Evolutionary conservation across 1,140 invertebrate species (phyloP), one percentile per base, ranked within the genome.

Genomic region (Cotesia glomerata): DNA sequence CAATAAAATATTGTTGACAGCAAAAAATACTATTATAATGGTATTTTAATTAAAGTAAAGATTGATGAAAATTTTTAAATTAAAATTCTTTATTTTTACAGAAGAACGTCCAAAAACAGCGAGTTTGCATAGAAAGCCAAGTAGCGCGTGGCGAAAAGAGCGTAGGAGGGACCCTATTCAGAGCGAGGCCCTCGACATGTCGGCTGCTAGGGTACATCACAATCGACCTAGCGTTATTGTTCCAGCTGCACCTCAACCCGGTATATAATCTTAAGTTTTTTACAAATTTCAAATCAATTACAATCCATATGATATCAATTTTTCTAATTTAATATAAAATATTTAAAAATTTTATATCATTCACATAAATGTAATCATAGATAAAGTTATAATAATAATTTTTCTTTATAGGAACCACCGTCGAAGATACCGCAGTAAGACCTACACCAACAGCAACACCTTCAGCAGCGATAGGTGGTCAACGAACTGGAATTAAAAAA

Each of bases 161-260:
- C 85, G 85, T 63, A 86, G 86, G 79, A 83, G 82, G 68, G 86
- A 87, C 69, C 86, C 86, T 8, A 87, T 87, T 67, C 86, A 87
- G 58, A 85, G 82, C 68, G 86, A 87, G 70, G 86, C 86, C 4
- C 76, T 87, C 52, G 86, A 87, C 68, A 87, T 87, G 86, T 85
- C 85, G 2, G 82, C 85, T 18, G 79, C 84, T 32, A 80, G 82
- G 75, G 76, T 81, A 18, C 80, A 77, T 73, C 82, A 86, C 75
- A 85, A 69, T 58, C 78, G 86, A 61, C 86, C 86, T 3, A 87
- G 86, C 64, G 85, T 87, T 45, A 87, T 87, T 73, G 85, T 87
- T 4, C 85, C 85, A 7, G 81, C 85, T 52, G 81, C 84, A 18
- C 81, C 85, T 39, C 82, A 86, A 75, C 75, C 81, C 73, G 84